Conservation (phyloP, 1,140 invertebrate species). For the Aricia agestis region DNA sequence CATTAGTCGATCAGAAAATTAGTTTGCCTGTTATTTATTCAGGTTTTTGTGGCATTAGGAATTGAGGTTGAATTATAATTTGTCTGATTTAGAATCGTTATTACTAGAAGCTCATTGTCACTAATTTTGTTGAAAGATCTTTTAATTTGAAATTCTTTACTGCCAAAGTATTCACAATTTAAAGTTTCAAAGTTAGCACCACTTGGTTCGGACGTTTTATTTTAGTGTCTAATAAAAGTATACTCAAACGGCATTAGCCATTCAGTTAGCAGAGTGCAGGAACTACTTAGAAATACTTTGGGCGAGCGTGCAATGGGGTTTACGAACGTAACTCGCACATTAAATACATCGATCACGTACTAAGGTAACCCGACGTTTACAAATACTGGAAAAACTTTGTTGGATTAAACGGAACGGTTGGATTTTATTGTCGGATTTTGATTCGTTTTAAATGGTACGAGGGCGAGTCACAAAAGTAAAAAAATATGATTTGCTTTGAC, state of each 20-base stretch:
- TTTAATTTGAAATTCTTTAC: not conserved
- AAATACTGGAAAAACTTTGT: not conserved
- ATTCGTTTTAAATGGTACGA: not conserved
- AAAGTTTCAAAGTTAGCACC: not conserved
- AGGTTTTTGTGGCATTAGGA: no score
- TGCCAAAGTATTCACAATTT: not conserved
- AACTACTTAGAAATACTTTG: conserved; percentile 4
- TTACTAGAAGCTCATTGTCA: not conserved
- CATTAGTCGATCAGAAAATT: no score
- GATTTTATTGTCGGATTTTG: not conserved
- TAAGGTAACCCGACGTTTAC: conserved; percentile 1
- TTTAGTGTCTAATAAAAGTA: not conserved
- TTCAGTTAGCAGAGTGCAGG: conserved; percentile 15
- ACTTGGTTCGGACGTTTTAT: not conserved
- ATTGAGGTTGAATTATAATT: no score
- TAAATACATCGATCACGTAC: conserved; percentile 5
- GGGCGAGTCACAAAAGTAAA: not conserved
- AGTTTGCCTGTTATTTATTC: no score
- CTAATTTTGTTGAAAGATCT: not conserved
- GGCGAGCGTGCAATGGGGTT: not conserved
- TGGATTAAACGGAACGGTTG: not conserved
- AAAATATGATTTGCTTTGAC: no score
- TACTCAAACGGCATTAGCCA: conserved; percentile 3
- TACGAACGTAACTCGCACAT: not conserved
- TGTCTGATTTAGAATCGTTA: no score